Evolutionary conservation across 1,140 invertebrate species (phyloP), one percentile per base, ranked within the genome.

Genomic region (Holotrichia oblita): DNA sequence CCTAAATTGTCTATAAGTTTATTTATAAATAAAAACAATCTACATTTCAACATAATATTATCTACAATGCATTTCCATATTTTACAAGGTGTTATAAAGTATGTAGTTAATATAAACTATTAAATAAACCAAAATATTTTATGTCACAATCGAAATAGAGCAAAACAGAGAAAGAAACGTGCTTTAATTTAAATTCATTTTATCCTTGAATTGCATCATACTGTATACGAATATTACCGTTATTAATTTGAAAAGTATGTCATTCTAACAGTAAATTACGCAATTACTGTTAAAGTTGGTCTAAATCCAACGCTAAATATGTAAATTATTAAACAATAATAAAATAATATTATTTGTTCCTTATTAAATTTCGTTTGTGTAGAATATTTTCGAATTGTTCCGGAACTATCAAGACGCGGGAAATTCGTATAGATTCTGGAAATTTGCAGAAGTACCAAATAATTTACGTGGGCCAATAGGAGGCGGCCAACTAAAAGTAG

Each of bases 381-480:
- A 34, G 27, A 34, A 34, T 34, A 34, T 34, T 34, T 34, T 34
- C 27, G 27, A 34, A 34, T 34, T 34, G 27, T 17, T 73, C 72
- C 22, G n/a, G 40, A 74, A 74, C 73, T 74, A 41, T 74, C 41
- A 74, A n/a, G 27, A 42, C 41, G 41, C 41, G 73, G 40, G 41
- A 76, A 76, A 42, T 55, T 76, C 48, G 24, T 17, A 76, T 55
- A 76, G 6, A 14, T 55, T 76, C 75, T 48, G 44, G 75, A 76
- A 76, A 76, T 41, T 42, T 12, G 34, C 64, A 72, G 24, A 10
- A 72, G 24, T 72, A 34, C 27, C 73, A 20, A 74, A 41, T 22
- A 42, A 34, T 22, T 73, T 76, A 90, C 89, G 89, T 91, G 90
- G 88, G 87, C 90, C 89, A 90, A 90, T 90, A 61, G 79, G 12